Evolutionary conservation across 2,797 vertebrate genomes (phyloP), one percentile per base, ranked within the genome.

Genomic region (Silurus aristotelis): DNA sequence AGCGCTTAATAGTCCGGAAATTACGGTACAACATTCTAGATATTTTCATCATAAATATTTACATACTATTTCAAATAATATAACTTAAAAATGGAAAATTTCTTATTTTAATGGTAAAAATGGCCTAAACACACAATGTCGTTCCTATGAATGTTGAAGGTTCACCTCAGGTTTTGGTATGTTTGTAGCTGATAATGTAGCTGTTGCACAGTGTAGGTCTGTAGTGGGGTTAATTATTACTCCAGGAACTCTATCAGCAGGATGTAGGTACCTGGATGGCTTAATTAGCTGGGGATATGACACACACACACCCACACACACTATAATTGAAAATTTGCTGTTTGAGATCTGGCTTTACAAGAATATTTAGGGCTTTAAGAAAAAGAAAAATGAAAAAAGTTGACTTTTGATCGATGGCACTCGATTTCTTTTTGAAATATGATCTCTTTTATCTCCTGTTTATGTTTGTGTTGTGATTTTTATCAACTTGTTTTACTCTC

Each of bases 201-300:
- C 81, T 61, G 38, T 17, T 10, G 60, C 77, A 64, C 60, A 10
- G 38, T 70, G 80, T 5, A 83, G 75, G 82, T 83, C 76, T 72
- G 68, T 70, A n/a, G 25, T 55, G 86, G 90, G 92, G 92, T 95
- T 95, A 95, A 95, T 95, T 95, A 95, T 92, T 91, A 91, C 88
- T 83, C 89, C 43, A 90, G 90, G 87, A 87, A 84, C 87, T 87
- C 90, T 89, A 94, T 95, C 94, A 95, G 91, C 86, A 83, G 90
- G 91, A 91, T 91, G 91, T 52, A 52, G 48, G 7, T 70, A 67
- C 63, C 84, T 68, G 60, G 90, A 93, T 92, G 91, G 90, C 92
- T 95, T 91, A 90, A 93, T 94, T 94, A 94, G 63, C 83, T 66
- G 13, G 48, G 58, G 89, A 66, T 67, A 17, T 58, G n/a, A n/a